Evolutionary conservation across 1,140 invertebrate genomes (phyloP).

Genomic region (Brachionus asplanchnoidis): DNA sequence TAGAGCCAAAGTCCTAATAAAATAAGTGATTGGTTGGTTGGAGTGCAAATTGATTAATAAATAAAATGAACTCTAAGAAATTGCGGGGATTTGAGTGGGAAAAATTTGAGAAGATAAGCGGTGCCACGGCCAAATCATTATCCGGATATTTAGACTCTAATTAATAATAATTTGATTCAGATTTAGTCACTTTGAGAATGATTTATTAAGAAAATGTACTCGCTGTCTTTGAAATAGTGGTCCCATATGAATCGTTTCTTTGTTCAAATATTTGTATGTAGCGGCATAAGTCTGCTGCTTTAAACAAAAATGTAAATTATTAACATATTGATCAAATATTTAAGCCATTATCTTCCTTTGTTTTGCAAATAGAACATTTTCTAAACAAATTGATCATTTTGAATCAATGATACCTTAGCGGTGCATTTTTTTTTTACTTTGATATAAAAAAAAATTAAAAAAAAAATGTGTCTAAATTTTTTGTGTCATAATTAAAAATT

Average conservation of each 20-base stretch:
- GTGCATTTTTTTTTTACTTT: no score
- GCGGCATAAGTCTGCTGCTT: neutral
- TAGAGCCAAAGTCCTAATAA: neutral
- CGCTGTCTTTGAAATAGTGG: neutral
- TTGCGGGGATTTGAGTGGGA: neutral
- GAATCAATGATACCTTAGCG: no score
- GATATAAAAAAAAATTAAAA: no score
- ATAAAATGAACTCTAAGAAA: neutral
- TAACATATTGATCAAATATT: neutral
- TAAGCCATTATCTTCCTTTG: neutral
- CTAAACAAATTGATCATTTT: no score
- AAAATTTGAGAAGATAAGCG: neutral
- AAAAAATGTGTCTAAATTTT: no score
- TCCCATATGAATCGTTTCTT: neutral
- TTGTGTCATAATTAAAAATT: no score
- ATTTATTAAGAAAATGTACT: slow-evolving; percentile 19
- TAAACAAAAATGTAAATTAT: neutral
- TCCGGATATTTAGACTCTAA: slow-evolving; percentile 22
- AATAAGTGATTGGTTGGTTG: slow-evolving; percentile 1
- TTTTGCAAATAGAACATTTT: no score
- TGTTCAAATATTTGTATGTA: neutral
- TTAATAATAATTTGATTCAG: slow-evolving; percentile 28
- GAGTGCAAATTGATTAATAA: neutral
- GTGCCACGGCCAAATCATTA: neutral
- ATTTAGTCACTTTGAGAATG: neutral